These are phyloP conservation scores for Chrysolina haemoptera DNA, from an alignment of 2,888 invertebrate species.

Conservation along the genomic window DNA sequence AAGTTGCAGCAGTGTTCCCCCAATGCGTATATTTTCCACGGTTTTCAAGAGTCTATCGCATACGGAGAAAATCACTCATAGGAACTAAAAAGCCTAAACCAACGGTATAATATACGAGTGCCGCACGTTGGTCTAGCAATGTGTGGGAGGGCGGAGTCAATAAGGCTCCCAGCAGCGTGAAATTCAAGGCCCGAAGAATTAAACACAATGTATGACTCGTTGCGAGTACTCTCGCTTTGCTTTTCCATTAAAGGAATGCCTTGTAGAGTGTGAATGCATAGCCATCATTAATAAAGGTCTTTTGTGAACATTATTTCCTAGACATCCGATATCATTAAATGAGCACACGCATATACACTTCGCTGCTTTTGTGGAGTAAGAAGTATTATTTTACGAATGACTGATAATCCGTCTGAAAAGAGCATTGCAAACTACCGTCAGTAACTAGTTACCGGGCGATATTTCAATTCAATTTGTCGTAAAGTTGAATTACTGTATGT, in stretches of 20 bases:
- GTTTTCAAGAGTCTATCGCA: background rate
- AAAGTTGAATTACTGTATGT: too few species aligned
- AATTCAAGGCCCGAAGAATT: slow-evolving; percentile 21
- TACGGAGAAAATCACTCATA: background rate
- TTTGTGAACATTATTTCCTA: slow-evolving; percentile 23
- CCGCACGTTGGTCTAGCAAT: background rate
- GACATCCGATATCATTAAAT: slow-evolving; percentile 14
- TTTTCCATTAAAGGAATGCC: slow-evolving; percentile 18
- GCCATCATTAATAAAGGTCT: slow-evolving; percentile 17
- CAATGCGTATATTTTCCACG: background rate
- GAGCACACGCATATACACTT: background rate
- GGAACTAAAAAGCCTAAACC: background rate
- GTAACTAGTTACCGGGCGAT: background rate
- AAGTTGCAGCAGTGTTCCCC: background rate
- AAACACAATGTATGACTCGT: slow-evolving; percentile 6
- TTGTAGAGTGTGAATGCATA: slow-evolving; percentile 16
- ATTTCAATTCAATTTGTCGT: too few species aligned
- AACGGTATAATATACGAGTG: background rate
- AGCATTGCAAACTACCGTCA: background rate
- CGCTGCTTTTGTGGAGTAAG: slow-evolving; percentile 11
- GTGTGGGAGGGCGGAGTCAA: slow-evolving; percentile 7
- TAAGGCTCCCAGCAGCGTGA: slow-evolving; percentile 8
- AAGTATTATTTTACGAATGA: slow-evolving; percentile 1
- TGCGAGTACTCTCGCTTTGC: slow-evolving; percentile 13
- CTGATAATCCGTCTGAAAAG: background rate